phyloP scores from a whole-genome alignment of 2,888 invertebrate genomes.

The Apamea epomidion region DNA sequence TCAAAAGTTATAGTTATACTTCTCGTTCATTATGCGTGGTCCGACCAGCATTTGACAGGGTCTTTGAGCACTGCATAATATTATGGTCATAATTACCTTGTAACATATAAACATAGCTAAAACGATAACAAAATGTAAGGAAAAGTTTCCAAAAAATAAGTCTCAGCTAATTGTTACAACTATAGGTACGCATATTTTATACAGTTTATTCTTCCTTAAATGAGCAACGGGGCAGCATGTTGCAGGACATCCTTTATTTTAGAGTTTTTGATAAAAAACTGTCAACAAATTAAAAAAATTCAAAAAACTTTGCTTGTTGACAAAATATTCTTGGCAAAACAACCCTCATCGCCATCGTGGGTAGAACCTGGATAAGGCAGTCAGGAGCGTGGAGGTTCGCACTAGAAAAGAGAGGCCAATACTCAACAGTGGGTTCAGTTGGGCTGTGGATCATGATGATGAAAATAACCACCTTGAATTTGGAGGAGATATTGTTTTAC shows the following conservation, averaged over 20 bases:
- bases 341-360: not conserved
- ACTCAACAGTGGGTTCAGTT: too few species aligned
- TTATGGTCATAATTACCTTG: not conserved
- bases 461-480: too few species aligned
- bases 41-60: not conserved
- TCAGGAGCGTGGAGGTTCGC: too few species aligned
- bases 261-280: not conserved
- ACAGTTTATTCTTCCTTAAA: constrained; percentile 42
- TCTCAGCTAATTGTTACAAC: not conserved
- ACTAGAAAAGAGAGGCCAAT: too few species aligned
- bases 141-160: constrained; percentile 34
- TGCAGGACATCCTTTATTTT: not conserved
- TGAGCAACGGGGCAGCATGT: constrained; percentile 6
- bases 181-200: not conserved
- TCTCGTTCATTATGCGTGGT: not conserved
- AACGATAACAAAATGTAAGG: constrained; percentile 15
- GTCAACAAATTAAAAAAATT: not conserved
- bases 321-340: not conserved
- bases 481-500: too few species aligned
- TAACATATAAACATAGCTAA: not conserved
- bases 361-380: too few species aligned
- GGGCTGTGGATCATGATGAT: too few species aligned
- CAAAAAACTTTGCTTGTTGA: not conserved
- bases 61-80: not conserved
- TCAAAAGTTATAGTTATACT: not conserved